Evolutionary conservation across 2,888 invertebrate species (phyloP), one percentile per base, ranked within the genome.

Genomic region (Lathronympha strigana): DNA sequence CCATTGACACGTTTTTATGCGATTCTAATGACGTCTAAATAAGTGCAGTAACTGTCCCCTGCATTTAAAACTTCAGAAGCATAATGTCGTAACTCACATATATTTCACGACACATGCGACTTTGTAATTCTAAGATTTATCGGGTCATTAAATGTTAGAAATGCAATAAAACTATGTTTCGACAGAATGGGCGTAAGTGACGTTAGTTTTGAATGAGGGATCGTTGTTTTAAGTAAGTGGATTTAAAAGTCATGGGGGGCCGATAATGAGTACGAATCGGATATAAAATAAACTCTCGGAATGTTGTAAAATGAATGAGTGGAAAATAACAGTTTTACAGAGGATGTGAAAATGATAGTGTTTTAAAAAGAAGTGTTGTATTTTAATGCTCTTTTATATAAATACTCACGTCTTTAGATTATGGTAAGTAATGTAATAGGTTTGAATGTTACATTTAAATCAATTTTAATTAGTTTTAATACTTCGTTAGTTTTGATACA

Each of bases 1-100:
- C 19, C 54, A 60, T 64, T 60, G 64, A 64, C 64, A 64, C 64
- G 64, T 64, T 64, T 61, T 64, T 64, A 64, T 51, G 51, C n/a
- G 51, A 45, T 64, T 64, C 45, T 64, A 64, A 64, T 64, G 64
- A 53, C 51, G 36, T 23, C 36, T 38, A 38, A 64, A 58, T 64
- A 60, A 64, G 50, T 60, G 64, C 64, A 58, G 36, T 36, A 54
- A 53, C 43, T 51, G 64, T 60, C 58, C 64, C 64, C 58, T 60
- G 58, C 51, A 45, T 58, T 64, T 38, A 53, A 1, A 40, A n/a
- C 13, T 2, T 23, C 3, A 45, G n/a, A 36, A 53, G 6, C 33
- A 57, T 9, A 57, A 45, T 9, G 31, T 45, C 31, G 31, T 31
- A 57, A 31, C 13, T 1, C 3, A 31, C 28, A 11, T 25, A 8